Percentiles rank a stretch among this genome's conserved stretches.
Evolutionary conservation across 2,113 vertebrate species (phyloP).

Genomic region (Oreotrochilus melanogaster): DNA sequence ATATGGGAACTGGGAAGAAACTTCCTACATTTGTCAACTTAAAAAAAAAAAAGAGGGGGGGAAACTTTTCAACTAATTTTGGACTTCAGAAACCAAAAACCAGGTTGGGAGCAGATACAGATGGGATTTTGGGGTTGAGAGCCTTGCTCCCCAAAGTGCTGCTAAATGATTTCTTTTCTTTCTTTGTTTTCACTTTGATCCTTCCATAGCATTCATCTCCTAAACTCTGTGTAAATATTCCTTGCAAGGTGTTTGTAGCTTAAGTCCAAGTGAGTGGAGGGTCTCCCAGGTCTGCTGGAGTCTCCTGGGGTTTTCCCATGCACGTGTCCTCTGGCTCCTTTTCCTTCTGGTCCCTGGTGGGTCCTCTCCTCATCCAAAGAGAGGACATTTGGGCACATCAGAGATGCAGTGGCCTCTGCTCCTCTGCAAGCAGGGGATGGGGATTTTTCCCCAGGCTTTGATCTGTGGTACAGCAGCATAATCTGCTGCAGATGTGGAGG

Average conservation of each 20-base stretch:
- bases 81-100: not conserved
- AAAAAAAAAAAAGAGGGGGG: no score
- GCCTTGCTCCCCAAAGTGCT: not conserved
- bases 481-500: not conserved
- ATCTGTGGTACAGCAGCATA: not conserved
- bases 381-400: not conserved
- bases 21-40: not conserved
- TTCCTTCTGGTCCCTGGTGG: not conserved
- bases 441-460: not conserved
- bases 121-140: fast-evolving
- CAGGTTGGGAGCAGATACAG: not conserved
- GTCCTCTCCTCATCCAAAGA: not conserved
- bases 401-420: not conserved
- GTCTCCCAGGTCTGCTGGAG: not conserved
- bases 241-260: not conserved
- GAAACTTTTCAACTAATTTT: not conserved
- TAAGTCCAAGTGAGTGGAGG: not conserved
- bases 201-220: not conserved
- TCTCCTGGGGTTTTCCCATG: not conserved
- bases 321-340: not conserved
- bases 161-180: not conserved
- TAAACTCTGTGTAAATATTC: not conserved
- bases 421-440: not conserved
- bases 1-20: not conserved
- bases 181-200: not conserved